Base-by-base conservation (phyloP, 1,140 invertebrate genomes). In the Panagrolaimus sp. region DNA sequence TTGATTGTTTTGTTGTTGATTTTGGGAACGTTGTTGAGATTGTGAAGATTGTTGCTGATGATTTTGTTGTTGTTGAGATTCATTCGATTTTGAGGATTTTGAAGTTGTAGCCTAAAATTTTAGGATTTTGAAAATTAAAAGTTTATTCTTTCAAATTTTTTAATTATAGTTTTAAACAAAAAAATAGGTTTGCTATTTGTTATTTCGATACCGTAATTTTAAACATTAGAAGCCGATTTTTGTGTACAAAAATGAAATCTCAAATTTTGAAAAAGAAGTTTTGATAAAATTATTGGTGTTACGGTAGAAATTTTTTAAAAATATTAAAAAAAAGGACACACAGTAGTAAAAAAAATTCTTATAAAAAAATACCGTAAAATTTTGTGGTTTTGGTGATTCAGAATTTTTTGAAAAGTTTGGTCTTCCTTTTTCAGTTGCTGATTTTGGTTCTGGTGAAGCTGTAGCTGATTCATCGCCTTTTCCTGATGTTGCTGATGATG, bases 41-140 rank as follows among this genome's bases (percentile, higher is more conserved):
- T 6, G 38, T 24, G 0, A 0, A 1, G 5, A 21, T 28, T 43
- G 14, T 15, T 4, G 2, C 15, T 17, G 63, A 64, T 21, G 58
- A 24, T 38, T 38, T 43, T 64, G 63, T 43, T 64, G 17, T 4
- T 21, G 52, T 58, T 58, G 52, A 8, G 52, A 58, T 12, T 58
- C 15, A 28, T 38, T 2, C 2, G 52, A 58, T 58, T 58, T 58
- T 21, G 28, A 28, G 15, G 52, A 58, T 12, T 21, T 26, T 21
- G 52, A 58, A 14, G 52, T 26, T 28, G 52, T 21, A 1, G 21
- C 28, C 52, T 21, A 58, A 26, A 28, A 28, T 28, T 58, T 58
- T n/a, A 58, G 21, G 52, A 21, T 28, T 38, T 38, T 38, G 32
- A 38, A 38, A 38, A 38, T 38, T 4, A 4, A 4, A 2, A 38